These are phyloP conservation scores for Anguilla japonica DNA, from an alignment of 2,113 vertebrate species.

Conservation along the genomic window DNA sequence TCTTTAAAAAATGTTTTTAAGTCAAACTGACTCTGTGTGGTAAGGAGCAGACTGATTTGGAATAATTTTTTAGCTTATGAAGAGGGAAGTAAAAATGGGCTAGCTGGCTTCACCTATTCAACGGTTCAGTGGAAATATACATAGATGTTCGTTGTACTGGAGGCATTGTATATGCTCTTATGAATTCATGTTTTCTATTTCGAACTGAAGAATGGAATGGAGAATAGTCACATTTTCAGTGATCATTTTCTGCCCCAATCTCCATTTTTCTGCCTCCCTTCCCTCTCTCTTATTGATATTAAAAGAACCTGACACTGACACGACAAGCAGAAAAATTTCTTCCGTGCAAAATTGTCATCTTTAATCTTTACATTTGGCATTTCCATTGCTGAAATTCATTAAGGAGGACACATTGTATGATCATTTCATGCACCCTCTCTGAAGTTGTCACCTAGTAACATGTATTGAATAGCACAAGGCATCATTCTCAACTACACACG, in stretches of 20 bases:
- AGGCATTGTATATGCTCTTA: not conserved
- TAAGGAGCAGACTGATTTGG: not conserved
- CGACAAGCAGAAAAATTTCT: not conserved
- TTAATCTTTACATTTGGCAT: not conserved
- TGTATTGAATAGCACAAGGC: not conserved
- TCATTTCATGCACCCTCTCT: not conserved
- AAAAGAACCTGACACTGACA: not conserved
- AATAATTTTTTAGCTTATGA: not conserved
- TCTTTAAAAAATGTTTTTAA: no score
- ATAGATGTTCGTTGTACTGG: not conserved
- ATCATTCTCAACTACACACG: not conserved
- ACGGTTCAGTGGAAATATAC: not conserved
- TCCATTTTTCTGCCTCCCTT: not conserved
- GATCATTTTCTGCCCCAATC: not conserved
- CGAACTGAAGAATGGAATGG: not conserved
- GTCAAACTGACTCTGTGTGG: no score
- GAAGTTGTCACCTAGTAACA: not conserved
- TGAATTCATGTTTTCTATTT: not conserved
- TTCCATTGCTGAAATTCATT: not conserved
- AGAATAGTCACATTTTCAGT: not conserved
- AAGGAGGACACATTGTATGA: not conserved
- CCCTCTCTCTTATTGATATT: not conserved
- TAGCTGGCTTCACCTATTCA: not conserved
- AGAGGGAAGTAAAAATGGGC: not conserved
- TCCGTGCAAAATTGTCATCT: not conserved